phyloP scores from a whole-genome alignment of 2,888 invertebrate genomes.

The Andrena chrysosceles region DNA sequence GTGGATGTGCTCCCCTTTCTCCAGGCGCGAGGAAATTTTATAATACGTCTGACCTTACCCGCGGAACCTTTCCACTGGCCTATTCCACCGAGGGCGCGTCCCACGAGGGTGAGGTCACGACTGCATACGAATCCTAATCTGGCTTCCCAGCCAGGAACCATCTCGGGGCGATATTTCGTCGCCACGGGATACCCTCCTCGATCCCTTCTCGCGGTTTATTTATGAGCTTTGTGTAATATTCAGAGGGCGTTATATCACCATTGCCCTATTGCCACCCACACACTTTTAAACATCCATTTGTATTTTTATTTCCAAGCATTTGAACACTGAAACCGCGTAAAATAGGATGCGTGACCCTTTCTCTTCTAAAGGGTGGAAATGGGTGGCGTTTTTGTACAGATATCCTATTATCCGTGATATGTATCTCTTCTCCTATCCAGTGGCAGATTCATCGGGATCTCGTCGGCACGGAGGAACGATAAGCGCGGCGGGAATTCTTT shows the following conservation, averaged over 20 bases:
- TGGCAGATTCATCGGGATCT: slow-evolving; percentile 13
- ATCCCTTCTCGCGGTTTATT: slow-evolving; percentile 65
- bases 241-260: slow-evolving; percentile 36
- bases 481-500: slow-evolving; percentile 53
- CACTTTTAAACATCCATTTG: background rate
- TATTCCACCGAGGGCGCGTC: slow-evolving; percentile 43
- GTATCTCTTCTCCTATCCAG: background rate
- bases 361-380: background rate
- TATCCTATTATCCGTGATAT: slow-evolving; percentile 31
- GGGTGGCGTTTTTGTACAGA: background rate
- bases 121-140: slow-evolving; percentile 75
- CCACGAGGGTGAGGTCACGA: slow-evolving; percentile 62
- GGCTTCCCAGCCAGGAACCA: slow-evolving; percentile 39
- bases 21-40: slow-evolving; percentile 62
- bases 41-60: slow-evolving; percentile 65
- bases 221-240: slow-evolving; percentile 66
- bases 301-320: slow-evolving; percentile 13
- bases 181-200: slow-evolving; percentile 55
- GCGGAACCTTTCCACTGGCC: slow-evolving; percentile 53
- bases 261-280: background rate
- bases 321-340: background rate
- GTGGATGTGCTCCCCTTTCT: slow-evolving; percentile 27
- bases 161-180: slow-evolving; percentile 70
- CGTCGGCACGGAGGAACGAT: slow-evolving; percentile 33
- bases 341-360: background rate